Evolutionary conservation across 2,797 vertebrate genomes (phyloP), one percentile per base, ranked within the genome.

Genomic region (Carapus acus): DNA sequence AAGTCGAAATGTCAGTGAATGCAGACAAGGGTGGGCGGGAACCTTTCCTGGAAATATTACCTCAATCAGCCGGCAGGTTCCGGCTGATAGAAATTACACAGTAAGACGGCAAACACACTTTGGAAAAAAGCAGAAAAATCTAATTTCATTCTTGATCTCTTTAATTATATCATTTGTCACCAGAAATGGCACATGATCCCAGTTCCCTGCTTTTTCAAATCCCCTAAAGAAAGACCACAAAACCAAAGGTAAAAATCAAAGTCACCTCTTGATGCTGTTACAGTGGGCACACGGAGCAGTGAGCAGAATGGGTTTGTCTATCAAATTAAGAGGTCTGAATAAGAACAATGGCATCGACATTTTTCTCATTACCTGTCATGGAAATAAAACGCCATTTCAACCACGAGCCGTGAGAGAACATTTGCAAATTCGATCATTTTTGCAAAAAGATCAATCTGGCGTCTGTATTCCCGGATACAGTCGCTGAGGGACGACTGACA

Each of bases 131-230:
- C 54, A 50, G 49, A 16, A 44, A 43, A 27, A 27, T 17, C 19
- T 49, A 38, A 50, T 36, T 36, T 36, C n/a, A 15, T 3, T 52
- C 43, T 65, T 49, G 48, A 47, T 66, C 62, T 58, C 65, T 67
- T 73, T 65, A 78, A 84, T 83, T 80, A 78, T 80, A 84, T 59
- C 41, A 67, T 63, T 63, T 65, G 34, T 65, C 65, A 62, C 59
- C n/a, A 50, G 65, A 78, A 79, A 73, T 77, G 54, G 74, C 67
- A 73, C 54, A 72, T 65, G 60, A 49, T 63, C 53, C 42, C 62
- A 69, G 50, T 67, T 42, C 71, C 70, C 40, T 48, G 43, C 46
- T 54, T 71, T 70, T 27, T 63, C 43, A 75, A 65, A 64, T 60
- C 62, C 27, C 43, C 41, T 59, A 27, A 27, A 27, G 24, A 9